Percentiles rank a stretch among this genome's conserved stretches.
Evolutionary conservation across 2,888 invertebrate species (phyloP).

Genomic region (Apamea sordens): DNA sequence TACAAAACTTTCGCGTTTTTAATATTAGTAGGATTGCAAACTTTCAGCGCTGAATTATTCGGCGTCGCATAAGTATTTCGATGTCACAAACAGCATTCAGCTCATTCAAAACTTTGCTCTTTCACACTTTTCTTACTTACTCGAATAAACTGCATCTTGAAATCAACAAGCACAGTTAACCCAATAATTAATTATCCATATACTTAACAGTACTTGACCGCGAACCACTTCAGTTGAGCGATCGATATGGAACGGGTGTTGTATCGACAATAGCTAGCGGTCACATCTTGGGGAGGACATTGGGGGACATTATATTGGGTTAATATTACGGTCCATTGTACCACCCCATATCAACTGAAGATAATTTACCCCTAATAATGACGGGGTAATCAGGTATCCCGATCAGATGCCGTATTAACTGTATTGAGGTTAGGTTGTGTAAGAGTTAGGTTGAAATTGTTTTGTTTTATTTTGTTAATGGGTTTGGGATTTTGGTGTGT

Average conservation of each 20-base stretch:
- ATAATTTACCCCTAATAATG: conserved; percentile 59
- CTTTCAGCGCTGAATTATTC: too few relatives aligned
- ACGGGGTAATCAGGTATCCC: conserved; percentile 41
- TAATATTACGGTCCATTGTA: conserved; percentile 57
- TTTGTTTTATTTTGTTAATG: conserved; percentile 22
- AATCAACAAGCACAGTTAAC: conserved; percentile 8
- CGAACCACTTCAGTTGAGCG: conserved; percentile 59
- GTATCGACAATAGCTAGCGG: conserved; percentile 61
- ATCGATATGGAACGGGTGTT: conserved; percentile 61
- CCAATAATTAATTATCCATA: conserved; percentile 43
- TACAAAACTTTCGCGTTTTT: too few relatives aligned
- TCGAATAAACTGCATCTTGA: not conserved
- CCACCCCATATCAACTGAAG: conserved; percentile 50
- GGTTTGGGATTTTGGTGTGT: not conserved
- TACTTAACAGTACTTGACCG: conserved; percentile 32
- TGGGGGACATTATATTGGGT: too few relatives aligned
- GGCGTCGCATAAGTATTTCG: too few relatives aligned
- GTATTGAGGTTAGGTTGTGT: conserved; percentile 20
- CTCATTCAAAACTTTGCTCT: not conserved
- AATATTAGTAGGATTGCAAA: too few relatives aligned
- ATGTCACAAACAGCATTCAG: not conserved
- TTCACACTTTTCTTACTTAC: not conserved
- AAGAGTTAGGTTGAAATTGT: conserved; percentile 33
- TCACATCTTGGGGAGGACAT: conserved; percentile 53
- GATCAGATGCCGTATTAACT: conserved; percentile 48